A percentile compares a stretch with the other conserved stretches of the same genome.
Evolutionary conservation across 2,113 vertebrate species (phyloP).

Genomic region (Ictalurus punctatus): DNA sequence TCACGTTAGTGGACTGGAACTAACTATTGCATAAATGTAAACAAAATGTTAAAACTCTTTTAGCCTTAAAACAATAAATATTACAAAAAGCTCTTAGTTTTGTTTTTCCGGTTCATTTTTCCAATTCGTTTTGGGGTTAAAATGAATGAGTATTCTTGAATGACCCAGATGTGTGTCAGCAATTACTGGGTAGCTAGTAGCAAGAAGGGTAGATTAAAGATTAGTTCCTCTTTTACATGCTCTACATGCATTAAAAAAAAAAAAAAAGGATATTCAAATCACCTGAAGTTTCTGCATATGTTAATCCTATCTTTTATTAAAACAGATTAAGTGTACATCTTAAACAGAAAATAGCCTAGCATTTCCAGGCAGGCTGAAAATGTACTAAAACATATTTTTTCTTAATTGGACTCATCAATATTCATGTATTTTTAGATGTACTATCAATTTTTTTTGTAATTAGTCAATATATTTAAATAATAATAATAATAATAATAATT

Average conservation of each 20-base stretch:
- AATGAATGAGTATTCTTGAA: neutral
- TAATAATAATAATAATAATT: no score
- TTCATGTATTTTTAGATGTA: neutral
- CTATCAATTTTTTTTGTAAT: no score
- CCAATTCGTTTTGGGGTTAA: neutral
- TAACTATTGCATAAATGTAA: neutral
- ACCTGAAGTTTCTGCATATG: neutral
- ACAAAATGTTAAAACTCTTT: neutral
- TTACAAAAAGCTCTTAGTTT: neutral
- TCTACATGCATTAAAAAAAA: neutral
- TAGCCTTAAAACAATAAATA: neutral
- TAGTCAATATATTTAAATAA: neutral
- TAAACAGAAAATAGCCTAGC: neutral
- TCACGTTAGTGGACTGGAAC: neutral
- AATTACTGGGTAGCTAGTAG: neutral
- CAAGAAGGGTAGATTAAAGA: neutral
- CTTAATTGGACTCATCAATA: neutral
- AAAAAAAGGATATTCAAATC: neutral
- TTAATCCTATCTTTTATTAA: neutral
- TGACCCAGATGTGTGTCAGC: neutral
- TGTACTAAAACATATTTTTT: neutral
- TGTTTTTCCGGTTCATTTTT: neutral
- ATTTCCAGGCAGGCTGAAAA: neutral
- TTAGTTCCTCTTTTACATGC: neutral
- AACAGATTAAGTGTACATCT: neutral